Evolutionary conservation across 2,888 invertebrate species (phyloP), one percentile per base, ranked within the genome.

Genomic region (Anthophora plumipes): DNA sequence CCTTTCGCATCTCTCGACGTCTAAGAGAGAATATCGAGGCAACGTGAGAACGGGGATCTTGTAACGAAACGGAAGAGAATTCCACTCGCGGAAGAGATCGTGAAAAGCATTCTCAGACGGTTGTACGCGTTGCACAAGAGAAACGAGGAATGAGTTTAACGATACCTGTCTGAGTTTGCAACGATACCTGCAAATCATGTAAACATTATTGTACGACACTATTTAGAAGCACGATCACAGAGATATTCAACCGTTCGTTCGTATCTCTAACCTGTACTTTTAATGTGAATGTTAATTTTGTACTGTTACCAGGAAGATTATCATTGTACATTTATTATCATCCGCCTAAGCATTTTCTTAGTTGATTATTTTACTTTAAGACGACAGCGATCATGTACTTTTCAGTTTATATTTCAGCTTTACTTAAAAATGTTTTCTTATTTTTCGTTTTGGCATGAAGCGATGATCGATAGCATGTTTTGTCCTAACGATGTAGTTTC

Each of bases 381-480:
- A 82, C 85, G 85, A 86, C 91, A 90, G 90, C 91, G 80, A 82
- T 89, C 88, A 88, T 87, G 90, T 91, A 91, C 91, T 92, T 91
- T 91, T 92, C 92, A 91, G 92, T 91, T 91, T 88, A 61, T 78
- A 87, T 67, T 31, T 31, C 31, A 31, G 31, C 31, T 31, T 31
- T 31, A 76, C 68, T 73, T 43, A 25, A 46, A 39, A 72, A 78
- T 64, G 64, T 70, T 72, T 71, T 77, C 60, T 83, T 67, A 80
- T 82, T 84, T 86, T 75, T 68, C 59, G 12, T 82, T 75, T 4
- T 60, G 61, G 89, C 89, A 91, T 88, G 90, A 78, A 81, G 72
- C 74, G 31, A 20, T 7, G 84, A 77, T 67, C 81, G 82, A 68
- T 50, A 70, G 86, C 86, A 83, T 86, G 85, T 82, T 88, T 87